A percentile compares a stretch with the other conserved stretches of the same genome.
These are phyloP conservation scores for Pemphredon lugubris DNA, from an alignment of 2,888 invertebrate genomes.

Conservation along the genomic window DNA sequence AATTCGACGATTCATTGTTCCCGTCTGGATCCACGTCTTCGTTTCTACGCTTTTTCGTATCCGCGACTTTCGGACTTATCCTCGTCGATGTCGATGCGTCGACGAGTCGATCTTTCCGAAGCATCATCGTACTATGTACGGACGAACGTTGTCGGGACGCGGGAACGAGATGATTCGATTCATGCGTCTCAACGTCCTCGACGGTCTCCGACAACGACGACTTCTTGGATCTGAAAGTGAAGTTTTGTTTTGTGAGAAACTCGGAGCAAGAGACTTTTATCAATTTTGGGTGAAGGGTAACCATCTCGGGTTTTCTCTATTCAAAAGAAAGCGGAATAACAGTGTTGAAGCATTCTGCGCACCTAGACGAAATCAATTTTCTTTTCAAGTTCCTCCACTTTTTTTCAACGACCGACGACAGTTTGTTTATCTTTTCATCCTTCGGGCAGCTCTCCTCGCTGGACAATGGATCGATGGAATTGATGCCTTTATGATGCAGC, in stretches of 20 bases:
- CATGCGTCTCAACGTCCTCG: background rate
- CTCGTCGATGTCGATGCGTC: slow-evolving; percentile 36
- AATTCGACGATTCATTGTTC: background rate
- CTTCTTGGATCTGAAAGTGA: background rate
- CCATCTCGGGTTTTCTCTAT: no score
- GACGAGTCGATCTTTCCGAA: background rate
- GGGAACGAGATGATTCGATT: background rate
- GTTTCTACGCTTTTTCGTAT: background rate
- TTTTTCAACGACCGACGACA: background rate
- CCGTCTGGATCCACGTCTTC: background rate
- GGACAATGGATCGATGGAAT: background rate
- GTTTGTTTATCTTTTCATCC: background rate
- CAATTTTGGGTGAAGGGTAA: no score
- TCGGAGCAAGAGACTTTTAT: no score
- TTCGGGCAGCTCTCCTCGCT: background rate
- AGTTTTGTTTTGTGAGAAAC: background rate
- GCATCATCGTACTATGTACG: slow-evolving; percentile 7
- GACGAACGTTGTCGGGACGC: slow-evolving; percentile 9
- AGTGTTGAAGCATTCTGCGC: no score
- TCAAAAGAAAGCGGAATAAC: no score
- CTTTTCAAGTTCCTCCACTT: slow-evolving; percentile 16
- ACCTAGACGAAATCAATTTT: slow-evolving; percentile 11
- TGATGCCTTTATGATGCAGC: background rate
- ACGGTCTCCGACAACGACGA: background rate
- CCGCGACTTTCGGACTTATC: background rate